Conservation (phyloP, 1,140 invertebrate species). For the Heliconius hermathena region DNA sequence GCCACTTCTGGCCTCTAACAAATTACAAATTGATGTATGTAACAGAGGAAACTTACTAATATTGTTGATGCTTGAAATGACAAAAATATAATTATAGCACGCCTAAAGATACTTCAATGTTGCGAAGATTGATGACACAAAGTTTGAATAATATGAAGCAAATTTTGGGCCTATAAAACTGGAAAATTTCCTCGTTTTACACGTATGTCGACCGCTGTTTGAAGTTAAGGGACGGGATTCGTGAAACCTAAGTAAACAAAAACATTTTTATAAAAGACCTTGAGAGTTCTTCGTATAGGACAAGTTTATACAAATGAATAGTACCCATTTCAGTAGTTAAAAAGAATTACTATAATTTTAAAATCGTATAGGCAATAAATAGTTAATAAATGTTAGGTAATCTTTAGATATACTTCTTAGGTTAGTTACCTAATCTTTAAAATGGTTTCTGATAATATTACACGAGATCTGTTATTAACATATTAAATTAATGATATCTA, state of each 20-base stretch:
- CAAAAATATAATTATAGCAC: constrained; percentile 8
- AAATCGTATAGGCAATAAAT: neutral
- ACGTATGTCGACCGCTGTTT: neutral
- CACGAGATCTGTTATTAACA: neutral
- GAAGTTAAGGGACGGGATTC: neutral
- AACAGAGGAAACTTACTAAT: neutral
- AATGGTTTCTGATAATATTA: too few relatives aligned
- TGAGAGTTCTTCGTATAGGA: neutral
- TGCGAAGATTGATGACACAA: constrained; percentile 8
- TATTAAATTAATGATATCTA: neutral
- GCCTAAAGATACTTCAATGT: neutral
- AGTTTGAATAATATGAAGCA: constrained; percentile 10
- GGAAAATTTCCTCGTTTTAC: neutral
- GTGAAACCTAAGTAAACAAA: constrained; percentile 8
- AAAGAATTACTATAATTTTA: neutral
- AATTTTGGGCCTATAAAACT: constrained; percentile 11
- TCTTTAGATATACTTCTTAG: too few relatives aligned
- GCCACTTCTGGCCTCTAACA: too few relatives aligned
- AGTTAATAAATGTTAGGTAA: too few relatives aligned
- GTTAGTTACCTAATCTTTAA: too few relatives aligned
- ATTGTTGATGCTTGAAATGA: neutral
- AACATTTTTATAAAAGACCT: neutral
- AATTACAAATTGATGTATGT: neutral
- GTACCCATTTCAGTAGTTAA: neutral
- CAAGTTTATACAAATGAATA: neutral